Conservation (phyloP, 2,888 invertebrate species). For the Pristionchus entomophagus region DNA sequence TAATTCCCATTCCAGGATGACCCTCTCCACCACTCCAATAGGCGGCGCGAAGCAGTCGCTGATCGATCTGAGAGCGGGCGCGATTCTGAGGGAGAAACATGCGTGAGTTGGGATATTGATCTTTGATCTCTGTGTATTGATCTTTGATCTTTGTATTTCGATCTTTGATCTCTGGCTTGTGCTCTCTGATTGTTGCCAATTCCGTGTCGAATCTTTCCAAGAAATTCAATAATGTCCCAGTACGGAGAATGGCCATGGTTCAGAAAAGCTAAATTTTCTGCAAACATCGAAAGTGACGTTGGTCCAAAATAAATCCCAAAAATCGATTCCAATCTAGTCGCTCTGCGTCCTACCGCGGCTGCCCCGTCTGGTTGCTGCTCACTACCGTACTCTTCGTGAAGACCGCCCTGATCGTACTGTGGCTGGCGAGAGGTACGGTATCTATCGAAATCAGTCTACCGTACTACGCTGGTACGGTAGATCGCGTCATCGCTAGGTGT, state of each 20-base stretch:
- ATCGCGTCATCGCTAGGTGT: no score
- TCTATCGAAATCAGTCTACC: no score
- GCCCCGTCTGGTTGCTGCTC: slow-evolving; percentile 51
- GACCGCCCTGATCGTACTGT: slow-evolving; percentile 50
- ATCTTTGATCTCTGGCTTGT: neutral
- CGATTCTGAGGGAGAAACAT: slow-evolving; percentile 46
- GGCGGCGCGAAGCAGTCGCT: slow-evolving; percentile 39
- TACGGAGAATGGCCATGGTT: no score
- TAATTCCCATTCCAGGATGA: slow-evolving; percentile 42
- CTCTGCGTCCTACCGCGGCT: slow-evolving; percentile 46
- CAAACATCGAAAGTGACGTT: neutral
- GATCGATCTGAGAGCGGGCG: slow-evolving; percentile 46
- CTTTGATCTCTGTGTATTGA: neutral
- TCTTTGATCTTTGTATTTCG: neutral
- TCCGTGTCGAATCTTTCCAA: no score
- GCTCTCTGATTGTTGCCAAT: no score
- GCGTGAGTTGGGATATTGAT: slow-evolving; percentile 45
- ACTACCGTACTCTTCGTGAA: slow-evolving; percentile 48
- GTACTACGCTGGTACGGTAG: no score
- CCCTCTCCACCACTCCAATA: slow-evolving; percentile 37
- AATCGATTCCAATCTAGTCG: slow-evolving; percentile 39
- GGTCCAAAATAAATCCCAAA: neutral
- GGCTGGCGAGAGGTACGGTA: slow-evolving; percentile 53
- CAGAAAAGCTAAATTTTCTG: no score
- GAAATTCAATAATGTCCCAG: no score